Conservation (phyloP, 2,888 invertebrate species). For the Orchesellides sinensis region DNA sequence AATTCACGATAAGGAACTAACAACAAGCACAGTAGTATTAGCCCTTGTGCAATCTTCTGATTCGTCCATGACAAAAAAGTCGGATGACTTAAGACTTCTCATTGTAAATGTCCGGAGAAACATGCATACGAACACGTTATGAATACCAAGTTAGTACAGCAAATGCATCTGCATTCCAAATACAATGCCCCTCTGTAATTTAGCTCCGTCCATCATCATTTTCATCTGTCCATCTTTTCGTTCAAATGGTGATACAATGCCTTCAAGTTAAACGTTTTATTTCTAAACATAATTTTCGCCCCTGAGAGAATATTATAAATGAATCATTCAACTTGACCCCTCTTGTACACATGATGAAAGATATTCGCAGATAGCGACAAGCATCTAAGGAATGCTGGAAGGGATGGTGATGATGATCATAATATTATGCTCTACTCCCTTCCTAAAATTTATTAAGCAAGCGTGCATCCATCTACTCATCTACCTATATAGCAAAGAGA, state of each 20-base stretch:
- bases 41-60: background rate
- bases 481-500: too few relatives aligned
- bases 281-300: conserved; percentile 46
- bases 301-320: conserved; percentile 57
- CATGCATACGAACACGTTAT: background rate
- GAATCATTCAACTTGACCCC: too few relatives aligned
- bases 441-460: too few relatives aligned
- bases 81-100: background rate
- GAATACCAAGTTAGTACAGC: background rate
- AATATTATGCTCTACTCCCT: background rate
- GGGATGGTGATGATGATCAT: background rate
- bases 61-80: background rate
- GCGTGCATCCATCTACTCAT: too few relatives aligned
- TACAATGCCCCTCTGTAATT: conserved; percentile 47
- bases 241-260: conserved; percentile 34
- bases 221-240: conserved; percentile 17
- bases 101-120: background rate
- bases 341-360: conserved; percentile 1
- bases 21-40: background rate
- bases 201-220: conserved; percentile 43
- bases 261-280: conserved; percentile 30
- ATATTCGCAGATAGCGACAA: conserved; percentile 16
- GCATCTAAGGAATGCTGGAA: background rate
- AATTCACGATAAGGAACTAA: background rate
- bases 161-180: conserved; percentile 36